Conservation (phyloP, 2,113 vertebrate species). For the Melanotaenia duboulayi region DNA sequence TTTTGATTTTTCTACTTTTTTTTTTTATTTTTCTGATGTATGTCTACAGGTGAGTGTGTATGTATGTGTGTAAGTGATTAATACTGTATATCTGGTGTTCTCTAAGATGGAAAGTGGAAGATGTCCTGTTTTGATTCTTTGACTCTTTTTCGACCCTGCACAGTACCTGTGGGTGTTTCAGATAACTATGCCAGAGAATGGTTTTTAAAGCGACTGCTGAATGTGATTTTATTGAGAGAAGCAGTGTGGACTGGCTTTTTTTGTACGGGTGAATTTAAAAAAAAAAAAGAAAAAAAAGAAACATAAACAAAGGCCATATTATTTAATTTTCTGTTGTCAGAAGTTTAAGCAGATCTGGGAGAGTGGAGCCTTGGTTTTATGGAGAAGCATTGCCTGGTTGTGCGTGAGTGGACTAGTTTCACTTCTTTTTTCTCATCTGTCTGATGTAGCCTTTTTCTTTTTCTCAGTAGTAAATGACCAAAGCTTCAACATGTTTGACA, state of each 20-base stretch:
- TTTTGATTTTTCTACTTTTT: slow-evolving; percentile 66
- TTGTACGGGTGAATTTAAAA: slow-evolving; percentile 86
- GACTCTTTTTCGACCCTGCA: slow-evolving; percentile 73
- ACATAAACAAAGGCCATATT: slow-evolving; percentile 80
- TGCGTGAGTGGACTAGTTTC: background rate
- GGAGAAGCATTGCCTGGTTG: slow-evolving; percentile 66
- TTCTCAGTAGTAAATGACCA: slow-evolving; percentile 80
- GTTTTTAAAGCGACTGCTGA: slow-evolving; percentile 84
- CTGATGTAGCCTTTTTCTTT: slow-evolving; percentile 60
- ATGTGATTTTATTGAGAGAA: slow-evolving; percentile 87
- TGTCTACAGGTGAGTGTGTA: slow-evolving; percentile 73
- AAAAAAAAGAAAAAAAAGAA: slow-evolving; percentile 69
- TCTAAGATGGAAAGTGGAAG: slow-evolving; percentile 76
- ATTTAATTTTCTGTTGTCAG: slow-evolving; percentile 85
- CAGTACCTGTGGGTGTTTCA: slow-evolving; percentile 80
- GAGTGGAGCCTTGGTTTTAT: slow-evolving; percentile 84
- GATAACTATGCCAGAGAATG: slow-evolving; percentile 81
- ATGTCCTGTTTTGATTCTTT: slow-evolving; percentile 76
- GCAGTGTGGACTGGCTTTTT: slow-evolving; percentile 85
- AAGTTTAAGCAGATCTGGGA: slow-evolving; percentile 79
- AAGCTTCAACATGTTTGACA: slow-evolving; percentile 78
- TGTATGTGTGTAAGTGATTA: slow-evolving; percentile 78
- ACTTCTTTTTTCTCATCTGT: slow-evolving; percentile 36
- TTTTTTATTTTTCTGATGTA: slow-evolving; percentile 63
- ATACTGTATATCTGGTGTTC: slow-evolving; percentile 86